Evolutionary conservation across 2,888 invertebrate genomes (phyloP).

Genomic region (Euproctis similis): DNA sequence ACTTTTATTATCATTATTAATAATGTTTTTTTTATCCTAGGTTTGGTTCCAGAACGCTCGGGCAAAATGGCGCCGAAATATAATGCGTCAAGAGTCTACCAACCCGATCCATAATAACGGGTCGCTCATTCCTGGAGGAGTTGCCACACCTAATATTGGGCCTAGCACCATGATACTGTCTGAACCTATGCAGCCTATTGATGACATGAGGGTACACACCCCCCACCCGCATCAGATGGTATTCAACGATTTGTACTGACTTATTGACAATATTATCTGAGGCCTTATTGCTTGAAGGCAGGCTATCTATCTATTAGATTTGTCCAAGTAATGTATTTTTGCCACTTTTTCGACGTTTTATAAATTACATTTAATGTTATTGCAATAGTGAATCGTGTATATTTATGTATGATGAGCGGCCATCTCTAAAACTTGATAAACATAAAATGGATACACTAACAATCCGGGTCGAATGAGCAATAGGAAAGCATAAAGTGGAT

Average conservation of each 20-base stretch:
- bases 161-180: constrained; percentile 40
- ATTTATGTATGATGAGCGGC: no score
- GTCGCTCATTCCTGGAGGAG: constrained; percentile 27
- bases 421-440: no score
- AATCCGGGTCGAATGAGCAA: no score
- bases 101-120: constrained; percentile 39
- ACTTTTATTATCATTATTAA: no score
- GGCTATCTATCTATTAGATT: no score
- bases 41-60: constrained; percentile 99
- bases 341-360: no score
- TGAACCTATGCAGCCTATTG: constrained; percentile 49
- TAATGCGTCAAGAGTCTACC: constrained; percentile 86
- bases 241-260: constrained; percentile 62
- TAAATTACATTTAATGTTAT: no score
- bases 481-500: no score
- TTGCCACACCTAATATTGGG: constrained; percentile 27
- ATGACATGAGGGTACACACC: constrained; percentile 56
- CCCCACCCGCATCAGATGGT: constrained; percentile 51
- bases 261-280: constrained; percentile 11
- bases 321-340: no score
- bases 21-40: constrained; percentile 59
- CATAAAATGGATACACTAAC: no score
- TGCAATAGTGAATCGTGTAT: no score
- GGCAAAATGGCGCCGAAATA: constrained; percentile 97
- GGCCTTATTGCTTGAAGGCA: not conserved